Evolutionary conservation across 37 sponge, comb jelly and placozoan genomes (phyloP), one percentile per base, ranked within the genome.

Genomic region (Aplysina aerophoba): DNA sequence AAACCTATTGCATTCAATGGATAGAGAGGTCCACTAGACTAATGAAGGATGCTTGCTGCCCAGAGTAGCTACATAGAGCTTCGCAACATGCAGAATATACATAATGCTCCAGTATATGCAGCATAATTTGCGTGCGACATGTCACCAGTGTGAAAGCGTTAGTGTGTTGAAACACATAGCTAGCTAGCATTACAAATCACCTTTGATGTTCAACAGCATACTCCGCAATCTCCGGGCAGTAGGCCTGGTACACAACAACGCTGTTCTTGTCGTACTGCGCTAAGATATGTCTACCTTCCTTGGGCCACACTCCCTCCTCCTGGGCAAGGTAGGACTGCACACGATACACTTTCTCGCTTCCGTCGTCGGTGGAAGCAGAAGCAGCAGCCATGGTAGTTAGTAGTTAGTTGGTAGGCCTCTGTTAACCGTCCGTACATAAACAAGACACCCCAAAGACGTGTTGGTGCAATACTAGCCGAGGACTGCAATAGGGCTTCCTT

Each of bases 211-310:
- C 39, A 16, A 89, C 81, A 15, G 93, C 93, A 66, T 86, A 93
- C 6, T 87, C 84, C 0, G 90, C 93, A 20, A 93, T 93, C 71
- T 87, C 83, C 0, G 90, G 87, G 39, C 85, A 84, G 81, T 81
- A 93, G 35, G 93, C 93, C 66, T 93, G 93, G 59, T 93, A 93
- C 15, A 93, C 93, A 0, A 87, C 85, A 20, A 93, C 55, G 50
- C 38, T 83, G 41, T 93, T 83, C 5, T 86, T 88, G 79, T 93
- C 93, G 71, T 84, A 93, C 65, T 93, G 93, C 25, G 93, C 93
- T 57, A 93, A 59, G 56, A 93, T 84, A 25, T 93, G 93, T 33
- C 56, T 83, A 19, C 90, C 90, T 33, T 85, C 87, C 38, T 79
- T 57, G 8, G 93, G 93, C 93, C 93, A 93, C 8, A 84, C 39